phyloP scores from a whole-genome alignment of 2,888 invertebrate species.

The Maniola hyperantus region DNA sequence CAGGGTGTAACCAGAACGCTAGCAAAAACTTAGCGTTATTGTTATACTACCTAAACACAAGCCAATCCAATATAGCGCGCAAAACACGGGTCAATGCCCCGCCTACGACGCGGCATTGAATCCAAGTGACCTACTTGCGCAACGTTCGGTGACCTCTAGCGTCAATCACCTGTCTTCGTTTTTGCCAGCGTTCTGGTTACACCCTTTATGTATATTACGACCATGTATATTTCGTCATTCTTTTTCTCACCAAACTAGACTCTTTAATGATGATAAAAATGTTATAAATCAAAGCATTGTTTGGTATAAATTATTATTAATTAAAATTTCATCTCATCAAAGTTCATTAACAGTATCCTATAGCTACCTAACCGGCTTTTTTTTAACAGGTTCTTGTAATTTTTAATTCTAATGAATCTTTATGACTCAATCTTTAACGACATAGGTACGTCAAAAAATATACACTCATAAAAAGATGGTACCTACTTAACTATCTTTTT shows the following conservation, averaged over 20 bases:
- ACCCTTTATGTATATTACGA: slow-evolving; percentile 10
- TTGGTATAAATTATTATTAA: slow-evolving; percentile 12
- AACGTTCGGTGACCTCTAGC: no score
- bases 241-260: neutral
- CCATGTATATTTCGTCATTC: slow-evolving; percentile 7
- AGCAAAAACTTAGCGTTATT: no score
- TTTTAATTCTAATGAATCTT: neutral
- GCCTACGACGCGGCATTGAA: no score
- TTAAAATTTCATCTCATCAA: slow-evolving; percentile 8
- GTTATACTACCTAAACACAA: no score
- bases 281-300: slow-evolving; percentile 17
- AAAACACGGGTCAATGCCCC: no score
- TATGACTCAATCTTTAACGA: neutral
- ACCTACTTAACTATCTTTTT: no score
- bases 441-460: neutral
- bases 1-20: no score
- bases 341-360: slow-evolving; percentile 10
- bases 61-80: no score
- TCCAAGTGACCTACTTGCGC: no score
- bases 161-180: no score
- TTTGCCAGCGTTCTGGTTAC: no score
- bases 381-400: slow-evolving; percentile 1
- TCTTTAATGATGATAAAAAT: slow-evolving; percentile 8
- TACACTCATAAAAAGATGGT: no score
- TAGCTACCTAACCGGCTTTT: neutral